A percentile compares a stretch with the other conserved stretches of the same genome.
Evolutionary conservation across 92 coral and sea anemone genomes (phyloP).

Genomic region (Diadumene lineata): DNA sequence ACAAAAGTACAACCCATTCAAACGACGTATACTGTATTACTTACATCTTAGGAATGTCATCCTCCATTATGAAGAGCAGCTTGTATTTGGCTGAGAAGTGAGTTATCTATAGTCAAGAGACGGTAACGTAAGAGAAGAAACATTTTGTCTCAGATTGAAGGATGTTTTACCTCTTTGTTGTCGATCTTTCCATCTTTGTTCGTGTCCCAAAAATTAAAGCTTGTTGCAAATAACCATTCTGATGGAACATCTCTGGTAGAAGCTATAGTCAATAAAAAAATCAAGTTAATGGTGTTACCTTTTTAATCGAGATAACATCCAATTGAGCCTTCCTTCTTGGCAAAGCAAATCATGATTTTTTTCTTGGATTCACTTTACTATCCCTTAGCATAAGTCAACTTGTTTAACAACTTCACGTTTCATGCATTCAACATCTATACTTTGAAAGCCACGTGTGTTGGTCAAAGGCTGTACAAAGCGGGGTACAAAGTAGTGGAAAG

Average conservation of each 20-base stretch:
- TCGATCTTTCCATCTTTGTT: constrained; percentile 73
- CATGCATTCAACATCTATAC: no score
- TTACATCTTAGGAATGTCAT: constrained; percentile 32
- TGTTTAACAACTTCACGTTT: no score
- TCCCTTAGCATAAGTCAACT: no score
- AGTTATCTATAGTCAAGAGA: no score
- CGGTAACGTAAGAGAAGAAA: no score
- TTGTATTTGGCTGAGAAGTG: constrained; percentile 23
- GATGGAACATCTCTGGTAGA: constrained; percentile 5
- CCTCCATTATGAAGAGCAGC: constrained; percentile 29
- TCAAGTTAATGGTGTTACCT: not conserved
- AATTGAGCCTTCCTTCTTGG: not conserved
- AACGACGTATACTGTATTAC: no score
- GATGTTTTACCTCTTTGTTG: constrained; percentile 68
- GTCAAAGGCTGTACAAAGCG: no score
- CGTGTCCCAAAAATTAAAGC: constrained; percentile 77
- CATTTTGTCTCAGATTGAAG: not conserved
- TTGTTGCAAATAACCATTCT: constrained; percentile 57
- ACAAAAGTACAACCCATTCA: no score
- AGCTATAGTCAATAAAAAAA: not conserved
- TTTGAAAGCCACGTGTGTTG: no score
- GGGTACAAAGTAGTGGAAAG: no score
- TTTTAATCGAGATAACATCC: not conserved
- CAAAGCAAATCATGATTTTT: no score
- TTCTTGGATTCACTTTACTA: no score